Conservation (phyloP, 1,140 invertebrate species). For the Pseudachorutes palmiensis region DNA sequence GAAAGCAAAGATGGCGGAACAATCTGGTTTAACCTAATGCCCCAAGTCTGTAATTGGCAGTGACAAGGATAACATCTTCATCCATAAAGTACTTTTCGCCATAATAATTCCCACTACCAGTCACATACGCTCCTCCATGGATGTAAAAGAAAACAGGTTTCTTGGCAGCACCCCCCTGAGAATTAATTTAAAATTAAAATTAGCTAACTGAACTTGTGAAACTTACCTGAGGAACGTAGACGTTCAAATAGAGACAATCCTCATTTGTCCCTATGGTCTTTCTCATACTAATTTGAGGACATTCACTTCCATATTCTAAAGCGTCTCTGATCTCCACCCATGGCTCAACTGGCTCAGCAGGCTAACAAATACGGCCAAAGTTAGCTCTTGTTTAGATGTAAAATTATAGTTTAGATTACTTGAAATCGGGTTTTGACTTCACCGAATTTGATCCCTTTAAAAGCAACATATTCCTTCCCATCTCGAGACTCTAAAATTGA, state of each 20-base stretch:
- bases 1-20: no score
- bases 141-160: constrained; percentile 8
- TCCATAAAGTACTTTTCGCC: constrained; percentile 4
- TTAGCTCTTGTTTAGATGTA: background rate
- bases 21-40: background rate
- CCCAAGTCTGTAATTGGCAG: background rate
- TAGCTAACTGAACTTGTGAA: background rate
- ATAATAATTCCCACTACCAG: background rate
- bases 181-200: background rate
- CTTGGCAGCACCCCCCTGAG: background rate
- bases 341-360: background rate
- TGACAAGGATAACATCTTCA: background rate
- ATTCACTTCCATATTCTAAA: background rate
- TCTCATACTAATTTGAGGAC: background rate
- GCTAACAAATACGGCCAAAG: background rate
- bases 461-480: background rate
- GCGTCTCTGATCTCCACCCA: background rate
- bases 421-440: background rate
- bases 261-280: background rate
- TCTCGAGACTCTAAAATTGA: background rate
- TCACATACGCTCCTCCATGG: background rate
- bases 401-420: background rate
- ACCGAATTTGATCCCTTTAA: background rate
- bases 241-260: background rate
- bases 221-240: background rate